Base-by-base conservation (phyloP, 2,113 vertebrate genomes). In the Thymallus thymallus region DNA sequence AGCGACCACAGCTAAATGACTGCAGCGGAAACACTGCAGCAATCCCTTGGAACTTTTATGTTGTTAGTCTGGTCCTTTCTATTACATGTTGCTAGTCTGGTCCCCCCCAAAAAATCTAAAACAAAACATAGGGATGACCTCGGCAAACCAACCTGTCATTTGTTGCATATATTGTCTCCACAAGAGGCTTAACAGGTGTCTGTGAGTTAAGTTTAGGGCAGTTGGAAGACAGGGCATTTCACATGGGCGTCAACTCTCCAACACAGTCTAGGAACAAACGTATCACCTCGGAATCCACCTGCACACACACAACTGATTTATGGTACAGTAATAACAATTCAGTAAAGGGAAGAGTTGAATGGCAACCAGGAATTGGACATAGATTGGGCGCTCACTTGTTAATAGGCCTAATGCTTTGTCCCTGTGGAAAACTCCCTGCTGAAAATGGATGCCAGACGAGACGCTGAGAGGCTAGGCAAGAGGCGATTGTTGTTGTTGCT, bases 401-500 rank as follows among this genome's bases (percentile, higher is more conserved):
- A 24, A 69, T 69, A 35, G 35, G 35, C 7, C 35, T 35, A 48
- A 71, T 60, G 9, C n/a, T 24, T 32, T 30, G 29, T 73, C 41
- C 13, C 23, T 51, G 72, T 67, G 72, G 72, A 67, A 66, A 74
- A 35, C 18, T 74, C 64, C 46, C 26, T 29, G 26, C 41, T 65
- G 62, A 23, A 74, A 29, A 24, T 5, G 20, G 26, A 41, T 46
- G 24, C 20, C 46, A 74, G 72, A 69, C 73, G 2, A 29, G 22
- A 46, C 22, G 7, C 51, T 75, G 26, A 6, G 73, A 29, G 30
- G 30, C 56, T 75, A 61, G 73, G 66, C 22, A 69, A 32, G 23
- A 23, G 12, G 48, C 24, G 30, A 14, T 32, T 81, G 23, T 74
- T 78, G 74, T 76, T 79, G 72, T 41, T 75, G 74, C 69, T 65